Conservation (phyloP, 2,797 vertebrate genomes). For the Lacerta viridis region DNA sequence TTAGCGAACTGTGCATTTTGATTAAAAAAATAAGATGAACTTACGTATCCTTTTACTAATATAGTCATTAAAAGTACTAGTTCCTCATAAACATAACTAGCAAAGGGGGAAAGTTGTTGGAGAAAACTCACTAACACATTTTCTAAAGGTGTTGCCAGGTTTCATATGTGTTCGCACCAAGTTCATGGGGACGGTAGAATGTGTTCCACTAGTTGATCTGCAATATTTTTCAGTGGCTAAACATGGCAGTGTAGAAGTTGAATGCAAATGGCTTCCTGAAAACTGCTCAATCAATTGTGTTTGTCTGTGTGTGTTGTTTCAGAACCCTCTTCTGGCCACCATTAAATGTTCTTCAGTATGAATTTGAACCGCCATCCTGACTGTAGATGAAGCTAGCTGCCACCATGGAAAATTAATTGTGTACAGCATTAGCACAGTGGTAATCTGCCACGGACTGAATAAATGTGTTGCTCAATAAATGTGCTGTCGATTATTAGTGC, state of each 20-base stretch:
- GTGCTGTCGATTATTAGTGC: slow-evolving; percentile 32
- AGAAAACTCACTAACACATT: background rate
- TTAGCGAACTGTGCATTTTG: background rate
- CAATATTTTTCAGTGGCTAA: background rate
- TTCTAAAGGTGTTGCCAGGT: background rate
- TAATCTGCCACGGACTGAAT: slow-evolving; percentile 61
- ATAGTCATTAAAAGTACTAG: background rate
- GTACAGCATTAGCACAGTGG: slow-evolving; percentile 34
- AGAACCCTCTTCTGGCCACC: slow-evolving; percentile 73
- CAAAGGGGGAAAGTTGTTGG: background rate
- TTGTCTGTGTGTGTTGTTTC: slow-evolving; percentile 66
- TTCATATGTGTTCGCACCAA: background rate
- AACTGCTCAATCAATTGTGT: slow-evolving; percentile 41
- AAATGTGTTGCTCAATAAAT: slow-evolving; percentile 61
- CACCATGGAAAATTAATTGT: slow-evolving; percentile 34
- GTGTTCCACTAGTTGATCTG: background rate
- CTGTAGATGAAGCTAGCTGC: slow-evolving; percentile 56
- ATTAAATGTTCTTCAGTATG: slow-evolving; percentile 65
- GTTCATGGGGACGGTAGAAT: background rate
- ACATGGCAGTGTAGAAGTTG: slow-evolving; percentile 1
- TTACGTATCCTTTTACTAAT: background rate
- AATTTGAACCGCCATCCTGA: background rate
- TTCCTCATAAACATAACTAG: background rate
- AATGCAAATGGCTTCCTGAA: background rate
- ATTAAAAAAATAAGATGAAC: background rate